phyloP scores from a whole-genome alignment of 2,888 invertebrate species.

The Tinea semifulvella region DNA sequence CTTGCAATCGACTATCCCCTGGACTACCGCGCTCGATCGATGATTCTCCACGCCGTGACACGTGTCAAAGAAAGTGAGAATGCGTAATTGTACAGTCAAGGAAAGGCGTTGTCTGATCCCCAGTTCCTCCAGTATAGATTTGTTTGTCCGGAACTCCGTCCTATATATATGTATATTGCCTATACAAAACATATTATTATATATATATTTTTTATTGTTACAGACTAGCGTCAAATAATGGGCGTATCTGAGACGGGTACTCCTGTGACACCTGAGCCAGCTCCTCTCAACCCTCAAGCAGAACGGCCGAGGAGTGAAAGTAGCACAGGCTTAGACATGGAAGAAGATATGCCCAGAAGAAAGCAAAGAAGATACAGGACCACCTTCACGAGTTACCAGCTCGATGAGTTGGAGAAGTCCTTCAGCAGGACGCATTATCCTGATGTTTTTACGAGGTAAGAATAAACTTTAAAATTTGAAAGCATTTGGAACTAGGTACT shows the following conservation, averaged over 20 bases:
- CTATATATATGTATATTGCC: too few species aligned
- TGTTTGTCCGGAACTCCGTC: too few species aligned
- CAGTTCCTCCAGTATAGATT: too few species aligned
- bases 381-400: slow-evolving; percentile 92
- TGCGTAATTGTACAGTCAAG: too few species aligned
- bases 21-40: neutral
- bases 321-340: slow-evolving; percentile 53
- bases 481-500: too few species aligned
- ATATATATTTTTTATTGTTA: slow-evolving; percentile 1
- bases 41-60: too few species aligned
- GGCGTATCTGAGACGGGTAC: slow-evolving; percentile 54
- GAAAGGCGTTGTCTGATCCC: too few species aligned
- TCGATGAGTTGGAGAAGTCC: slow-evolving; percentile 96
- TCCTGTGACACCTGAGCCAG: slow-evolving; percentile 42
- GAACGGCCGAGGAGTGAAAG: slow-evolving; percentile 29
- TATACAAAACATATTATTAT: too few species aligned
- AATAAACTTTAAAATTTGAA: too few species aligned
- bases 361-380: slow-evolving; percentile 93
- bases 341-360: slow-evolving; percentile 85
- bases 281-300: slow-evolving; percentile 40
- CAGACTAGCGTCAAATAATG: slow-evolving; percentile 27
- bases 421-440: slow-evolving; percentile 98
- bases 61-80: too few species aligned
- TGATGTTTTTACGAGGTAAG: slow-evolving; percentile 94
- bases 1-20: too few species aligned